Conservation (phyloP, 2,888 invertebrate species). For the Acrobeloides nanus region DNA sequence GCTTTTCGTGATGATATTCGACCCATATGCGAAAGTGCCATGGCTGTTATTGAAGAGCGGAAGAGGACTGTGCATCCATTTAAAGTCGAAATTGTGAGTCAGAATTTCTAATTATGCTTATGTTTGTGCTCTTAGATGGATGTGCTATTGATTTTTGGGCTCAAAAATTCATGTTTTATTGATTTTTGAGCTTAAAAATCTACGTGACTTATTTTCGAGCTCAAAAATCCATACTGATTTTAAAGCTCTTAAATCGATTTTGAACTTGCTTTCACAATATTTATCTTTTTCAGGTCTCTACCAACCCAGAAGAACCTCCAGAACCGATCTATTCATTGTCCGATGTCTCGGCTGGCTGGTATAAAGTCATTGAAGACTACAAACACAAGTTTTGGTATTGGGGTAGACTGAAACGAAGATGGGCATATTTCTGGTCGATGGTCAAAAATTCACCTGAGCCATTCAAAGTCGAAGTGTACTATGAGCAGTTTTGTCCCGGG, state of each 20-base stretch:
- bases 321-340: conserved; percentile 26
- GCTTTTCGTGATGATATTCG: conserved; percentile 29
- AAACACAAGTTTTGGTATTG: conserved; percentile 48
- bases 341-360: conserved; percentile 45
- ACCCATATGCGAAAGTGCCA: conserved; percentile 43
- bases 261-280: too few relatives aligned
- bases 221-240: too few relatives aligned
- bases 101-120: conserved; percentile 6
- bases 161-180: too few relatives aligned
- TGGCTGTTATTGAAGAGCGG: conserved; percentile 46
- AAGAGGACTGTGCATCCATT: conserved; percentile 21
- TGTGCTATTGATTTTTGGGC: too few relatives aligned
- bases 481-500: conserved; percentile 39
- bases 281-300: too few relatives aligned
- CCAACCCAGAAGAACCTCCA: conserved; percentile 8
- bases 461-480: conserved; percentile 25
- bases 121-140: too few relatives aligned
- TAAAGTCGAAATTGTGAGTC: conserved; percentile 9
- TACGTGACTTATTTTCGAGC: too few relatives aligned
- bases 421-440: conserved; percentile 50
- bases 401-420: conserved; percentile 29
- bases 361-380: conserved; percentile 41
- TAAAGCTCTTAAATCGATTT: too few relatives aligned
- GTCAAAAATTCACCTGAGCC: conserved; percentile 31
- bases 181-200: too few relatives aligned